Evolutionary conservation across 2,888 invertebrate genomes (phyloP), one percentile per base, ranked within the genome.

Genomic region (Lathronympha strigana): DNA sequence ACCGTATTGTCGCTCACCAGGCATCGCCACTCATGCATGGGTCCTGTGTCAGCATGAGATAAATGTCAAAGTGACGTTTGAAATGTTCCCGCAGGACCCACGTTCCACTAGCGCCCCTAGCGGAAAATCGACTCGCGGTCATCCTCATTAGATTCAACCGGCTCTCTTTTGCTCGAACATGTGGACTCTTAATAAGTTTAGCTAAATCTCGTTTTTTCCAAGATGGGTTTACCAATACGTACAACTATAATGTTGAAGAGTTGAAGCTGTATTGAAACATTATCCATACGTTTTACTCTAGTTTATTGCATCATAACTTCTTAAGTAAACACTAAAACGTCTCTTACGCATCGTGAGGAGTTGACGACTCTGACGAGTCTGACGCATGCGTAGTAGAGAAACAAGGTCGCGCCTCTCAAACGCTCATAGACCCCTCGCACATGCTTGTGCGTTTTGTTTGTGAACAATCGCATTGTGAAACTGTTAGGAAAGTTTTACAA

Each of bases 261-360:
- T 15, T 38, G 33, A 38, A n/a, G 19, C 19, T 19, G n/a, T 31
- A 23, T 36, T 38, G 19, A 60, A 50, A 49, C 19, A 31, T 25
- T 28, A 45, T 53, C 40, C 38, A 50, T 25, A 53, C 31, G 47
- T 40, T 33, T 50, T 57, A 58, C 33, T 36, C 11, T 33, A 33
- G 40, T 19, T 45, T 40, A 21, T 67, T 50, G 64, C 40, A 61
- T 28, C 62, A 60, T 47, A 55, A 38, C 40, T 58, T 28, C 62
- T 55, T 47, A 55, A 38, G 33, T 47, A 19, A 67, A 74, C 71
- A 69, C 73, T 74, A 73, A 75, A 72, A 72, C 72, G 67, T 78
- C 82, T 79, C 74, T 72, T 68, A 77, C 76, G 78, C 78, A 80
- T 73, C 71, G 68, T 71, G 67, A 79, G 76, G 72, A 80, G 79